Evolutionary conservation across 1,140 invertebrate genomes (phyloP).

Genomic region (Oryctes rhinoceros): DNA sequence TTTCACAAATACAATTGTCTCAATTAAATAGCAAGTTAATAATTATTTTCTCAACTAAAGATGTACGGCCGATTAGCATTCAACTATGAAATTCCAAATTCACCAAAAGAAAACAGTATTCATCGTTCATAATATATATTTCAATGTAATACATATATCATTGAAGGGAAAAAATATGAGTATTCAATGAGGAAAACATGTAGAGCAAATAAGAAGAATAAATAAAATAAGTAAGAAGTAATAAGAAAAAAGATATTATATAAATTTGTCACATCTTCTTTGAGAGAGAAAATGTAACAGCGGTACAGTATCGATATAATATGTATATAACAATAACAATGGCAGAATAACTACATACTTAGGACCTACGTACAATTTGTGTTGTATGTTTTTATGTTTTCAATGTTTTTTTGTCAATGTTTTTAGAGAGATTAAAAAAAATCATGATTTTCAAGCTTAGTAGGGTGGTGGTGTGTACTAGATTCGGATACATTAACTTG

Average conservation of each 20-base stretch:
- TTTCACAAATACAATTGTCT: no score
- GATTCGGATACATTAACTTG: background rate
- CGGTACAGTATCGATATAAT: slow-evolving; percentile 2
- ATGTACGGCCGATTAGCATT: no score
- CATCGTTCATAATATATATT: slow-evolving; percentile 17
- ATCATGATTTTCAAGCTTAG: slow-evolving; percentile 44
- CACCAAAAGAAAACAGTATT: slow-evolving; percentile 6
- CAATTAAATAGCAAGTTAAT: no score
- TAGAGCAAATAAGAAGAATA: slow-evolving; percentile 32
- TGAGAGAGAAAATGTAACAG: background rate
- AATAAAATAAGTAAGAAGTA: background rate
- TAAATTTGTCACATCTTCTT: background rate
- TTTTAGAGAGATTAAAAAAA: slow-evolving; percentile 25
- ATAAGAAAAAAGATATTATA: background rate
- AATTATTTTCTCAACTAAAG: no score
- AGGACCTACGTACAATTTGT: slow-evolving; percentile 8
- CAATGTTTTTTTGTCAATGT: no score
- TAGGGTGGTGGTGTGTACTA: slow-evolving; percentile 51
- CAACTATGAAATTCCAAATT: background rate
- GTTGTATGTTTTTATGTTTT: no score
- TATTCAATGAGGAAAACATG: slow-evolving; percentile 24
- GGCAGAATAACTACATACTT: slow-evolving; percentile 16
- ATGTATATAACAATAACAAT: slow-evolving; percentile 25
- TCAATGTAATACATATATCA: slow-evolving; percentile 30
- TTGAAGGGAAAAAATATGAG: slow-evolving; percentile 23